Evolutionary conservation across 2,888 invertebrate genomes (phyloP).

Genomic region (Heliconius erato): DNA sequence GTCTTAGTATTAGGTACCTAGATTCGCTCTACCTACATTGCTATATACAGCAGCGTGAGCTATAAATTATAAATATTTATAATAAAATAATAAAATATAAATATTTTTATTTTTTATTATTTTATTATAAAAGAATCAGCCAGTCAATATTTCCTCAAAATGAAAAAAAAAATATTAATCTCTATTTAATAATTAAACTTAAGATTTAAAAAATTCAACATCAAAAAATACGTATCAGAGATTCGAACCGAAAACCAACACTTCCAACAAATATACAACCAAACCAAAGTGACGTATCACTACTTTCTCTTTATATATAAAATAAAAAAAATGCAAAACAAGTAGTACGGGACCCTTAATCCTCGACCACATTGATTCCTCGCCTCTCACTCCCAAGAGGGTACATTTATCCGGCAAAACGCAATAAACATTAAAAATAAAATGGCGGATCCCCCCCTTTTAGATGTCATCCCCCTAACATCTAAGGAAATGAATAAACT

Average conservation of each 20-base stretch:
- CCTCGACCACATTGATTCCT: slow-evolving; percentile 81
- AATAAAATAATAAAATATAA: no score
- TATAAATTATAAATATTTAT: no score
- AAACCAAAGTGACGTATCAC: not conserved
- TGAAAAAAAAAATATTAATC: no score
- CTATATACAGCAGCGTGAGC: not conserved
- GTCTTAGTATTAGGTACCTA: not conserved
- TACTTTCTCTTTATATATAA: not conserved
- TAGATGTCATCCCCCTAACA: slow-evolving; percentile 57
- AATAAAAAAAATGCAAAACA: slow-evolving; percentile 31
- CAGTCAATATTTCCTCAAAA: no score
- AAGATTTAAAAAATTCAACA: no score
- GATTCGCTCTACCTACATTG: not conserved
- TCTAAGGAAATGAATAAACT: slow-evolving; percentile 40
- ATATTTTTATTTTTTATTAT: no score
- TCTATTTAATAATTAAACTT: no score
- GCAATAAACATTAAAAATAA: slow-evolving; percentile 85
- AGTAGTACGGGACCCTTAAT: slow-evolving; percentile 63
- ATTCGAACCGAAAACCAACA: no score
- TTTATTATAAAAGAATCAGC: no score
- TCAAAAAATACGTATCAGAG: no score
- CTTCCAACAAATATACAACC: no score
- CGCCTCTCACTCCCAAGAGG: slow-evolving; percentile 74
- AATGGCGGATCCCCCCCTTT: slow-evolving; percentile 74
- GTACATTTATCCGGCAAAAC: slow-evolving; percentile 78